phyloP scores from a whole-genome alignment of 2,888 invertebrate species.

The Merodon equestris region DNA sequence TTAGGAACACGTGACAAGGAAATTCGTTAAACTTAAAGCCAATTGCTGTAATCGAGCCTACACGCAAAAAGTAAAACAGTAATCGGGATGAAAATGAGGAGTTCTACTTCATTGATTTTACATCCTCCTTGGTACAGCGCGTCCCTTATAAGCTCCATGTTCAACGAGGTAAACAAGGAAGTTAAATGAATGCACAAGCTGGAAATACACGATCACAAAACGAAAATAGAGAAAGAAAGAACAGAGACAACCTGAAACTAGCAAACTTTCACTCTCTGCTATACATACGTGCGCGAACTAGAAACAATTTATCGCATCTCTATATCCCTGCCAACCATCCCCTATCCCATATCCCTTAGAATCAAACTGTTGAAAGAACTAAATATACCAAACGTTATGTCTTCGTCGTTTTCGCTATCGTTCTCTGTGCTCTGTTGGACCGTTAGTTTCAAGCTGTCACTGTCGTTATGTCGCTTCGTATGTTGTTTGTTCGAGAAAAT shows the following conservation, averaged over 20 bases:
- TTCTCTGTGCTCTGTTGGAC: slow-evolving; percentile 39
- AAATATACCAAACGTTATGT: slow-evolving; percentile 50
- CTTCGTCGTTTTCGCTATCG: too few relatives aligned
- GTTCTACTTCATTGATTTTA: too few relatives aligned
- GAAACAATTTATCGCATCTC: slow-evolving; percentile 60
- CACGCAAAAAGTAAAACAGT: too few relatives aligned
- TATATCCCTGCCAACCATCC: slow-evolving; percentile 37
- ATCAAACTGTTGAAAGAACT: slow-evolving; percentile 48
- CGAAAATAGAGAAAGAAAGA: too few relatives aligned
- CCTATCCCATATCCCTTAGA: slow-evolving; percentile 24
- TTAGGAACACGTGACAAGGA: too few relatives aligned
- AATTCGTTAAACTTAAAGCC: too few relatives aligned
- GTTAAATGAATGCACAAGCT: slow-evolving; percentile 49
- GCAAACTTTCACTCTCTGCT: slow-evolving; percentile 22
- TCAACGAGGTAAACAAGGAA: slow-evolving; percentile 49
- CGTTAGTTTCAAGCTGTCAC: slow-evolving; percentile 34
- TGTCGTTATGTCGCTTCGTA: slow-evolving; percentile 34
- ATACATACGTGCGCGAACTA: slow-evolving; percentile 35
- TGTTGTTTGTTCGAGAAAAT: slow-evolving; percentile 52
- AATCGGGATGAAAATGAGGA: too few relatives aligned
- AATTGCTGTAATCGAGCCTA: too few relatives aligned
- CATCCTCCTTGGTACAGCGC: too few relatives aligned
- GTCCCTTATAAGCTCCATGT: slow-evolving; percentile 47
- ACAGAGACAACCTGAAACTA: slow-evolving; percentile 24
- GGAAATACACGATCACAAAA: slow-evolving; percentile 30